Evolutionary conservation across 2,888 invertebrate genomes (phyloP).

Genomic region (Megastigmus dorsalis): DNA sequence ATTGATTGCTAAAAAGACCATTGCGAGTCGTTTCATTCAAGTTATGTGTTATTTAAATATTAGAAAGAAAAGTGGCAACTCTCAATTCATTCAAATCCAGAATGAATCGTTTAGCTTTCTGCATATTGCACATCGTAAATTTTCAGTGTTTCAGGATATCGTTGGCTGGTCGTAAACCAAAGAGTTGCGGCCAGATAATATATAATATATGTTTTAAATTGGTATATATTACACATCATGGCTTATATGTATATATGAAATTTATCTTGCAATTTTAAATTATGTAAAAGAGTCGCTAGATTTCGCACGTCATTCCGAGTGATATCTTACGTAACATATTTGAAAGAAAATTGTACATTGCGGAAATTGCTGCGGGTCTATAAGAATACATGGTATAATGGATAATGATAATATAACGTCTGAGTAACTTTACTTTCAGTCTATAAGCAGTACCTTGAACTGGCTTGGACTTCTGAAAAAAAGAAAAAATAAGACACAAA

Average conservation of each 20-base stretch:
- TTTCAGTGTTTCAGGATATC: no score
- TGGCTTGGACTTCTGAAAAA: conserved; percentile 51
- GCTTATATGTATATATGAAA: neutral
- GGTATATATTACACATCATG: no score
- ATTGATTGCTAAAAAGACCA: no score
- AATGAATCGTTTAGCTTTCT: no score
- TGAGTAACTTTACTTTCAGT: conserved; percentile 49
- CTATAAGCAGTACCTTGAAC: conserved; percentile 50
- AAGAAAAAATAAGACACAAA: conserved; percentile 47
- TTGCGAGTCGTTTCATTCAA: no score
- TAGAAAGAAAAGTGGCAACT: no score
- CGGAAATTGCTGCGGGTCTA: conserved; percentile 12
- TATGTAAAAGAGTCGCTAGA: neutral
- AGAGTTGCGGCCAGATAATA: no score
- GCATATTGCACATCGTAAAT: no score
- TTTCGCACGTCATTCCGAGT: neutral
- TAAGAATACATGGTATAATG: conserved; percentile 33
- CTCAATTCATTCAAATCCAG: no score
- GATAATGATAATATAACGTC: conserved; percentile 47
- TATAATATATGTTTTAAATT: no score
- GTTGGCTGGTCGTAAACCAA: no score
- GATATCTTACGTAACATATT: conserved; percentile 27
- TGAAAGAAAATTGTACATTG: conserved; percentile 3
- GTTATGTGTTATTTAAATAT: no score
- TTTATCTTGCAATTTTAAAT: conserved; percentile 3